Percentiles rank a stretch among this genome's conserved stretches.
These are phyloP conservation scores for Semicossyphus pulcher DNA, from an alignment of 2,113 vertebrate species.

Conservation along the genomic window DNA sequence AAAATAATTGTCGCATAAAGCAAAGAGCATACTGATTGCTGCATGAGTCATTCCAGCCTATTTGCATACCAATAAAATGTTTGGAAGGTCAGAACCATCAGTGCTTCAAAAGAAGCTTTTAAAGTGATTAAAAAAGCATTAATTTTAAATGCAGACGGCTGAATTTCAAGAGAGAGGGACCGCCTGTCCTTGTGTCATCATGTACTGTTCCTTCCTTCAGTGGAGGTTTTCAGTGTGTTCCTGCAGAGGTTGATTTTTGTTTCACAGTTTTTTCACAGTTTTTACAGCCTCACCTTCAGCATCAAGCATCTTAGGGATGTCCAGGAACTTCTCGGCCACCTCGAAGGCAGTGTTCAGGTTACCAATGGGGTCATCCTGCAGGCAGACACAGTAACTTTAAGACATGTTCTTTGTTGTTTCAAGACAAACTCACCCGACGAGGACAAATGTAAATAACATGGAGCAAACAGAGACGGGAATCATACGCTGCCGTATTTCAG, in stretches of 20 bases:
- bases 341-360: slow-evolving; percentile 95
- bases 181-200: not conserved
- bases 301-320: slow-evolving; percentile 94
- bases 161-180: not conserved
- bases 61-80: not conserved
- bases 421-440: too few relatives aligned
- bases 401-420: too few relatives aligned
- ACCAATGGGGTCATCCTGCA: slow-evolving; percentile 90
- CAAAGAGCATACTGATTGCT: not conserved
- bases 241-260: not conserved
- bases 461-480: not conserved
- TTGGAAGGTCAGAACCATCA: not conserved
- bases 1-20: not conserved
- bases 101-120: slow-evolving; percentile 20
- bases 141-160: not conserved
- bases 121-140: too few relatives aligned
- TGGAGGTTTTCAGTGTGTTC: not conserved
- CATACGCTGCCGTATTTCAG: not conserved
- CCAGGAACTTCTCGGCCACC: slow-evolving; percentile 92
- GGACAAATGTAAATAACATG: too few relatives aligned
- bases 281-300: slow-evolving; percentile 85
- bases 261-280: not conserved
- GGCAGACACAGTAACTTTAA: slow-evolving; percentile 17
- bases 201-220: not conserved
- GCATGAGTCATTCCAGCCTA: not conserved